These are phyloP conservation scores for Amblyopsis hoosieri DNA, from an alignment of 2,797 vertebrate genomes.

Conservation along the genomic window DNA sequence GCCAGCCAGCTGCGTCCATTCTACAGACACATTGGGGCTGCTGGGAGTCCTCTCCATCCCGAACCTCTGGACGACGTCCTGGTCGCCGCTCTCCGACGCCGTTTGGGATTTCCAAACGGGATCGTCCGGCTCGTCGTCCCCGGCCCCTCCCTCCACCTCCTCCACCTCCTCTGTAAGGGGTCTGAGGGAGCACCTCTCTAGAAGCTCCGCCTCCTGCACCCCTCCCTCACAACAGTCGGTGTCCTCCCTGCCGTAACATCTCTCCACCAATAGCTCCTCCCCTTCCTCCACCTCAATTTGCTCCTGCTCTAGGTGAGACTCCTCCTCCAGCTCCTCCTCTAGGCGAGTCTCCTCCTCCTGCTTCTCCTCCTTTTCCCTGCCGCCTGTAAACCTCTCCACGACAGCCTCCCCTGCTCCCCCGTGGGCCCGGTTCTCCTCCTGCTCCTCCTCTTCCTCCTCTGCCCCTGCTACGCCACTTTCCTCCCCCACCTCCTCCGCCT, in stretches of 20 bases:
- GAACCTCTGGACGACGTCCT: constrained; percentile 40
- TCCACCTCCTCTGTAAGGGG: constrained; percentile 1
- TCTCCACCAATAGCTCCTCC: constrained; percentile 25
- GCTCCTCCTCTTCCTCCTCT: constrained; percentile 14
- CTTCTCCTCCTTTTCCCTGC: neutral
- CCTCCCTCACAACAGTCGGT: constrained; percentile 11
- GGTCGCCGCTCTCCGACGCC: constrained; percentile 43
- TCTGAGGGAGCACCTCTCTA: constrained; percentile 26
- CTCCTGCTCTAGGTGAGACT: neutral
- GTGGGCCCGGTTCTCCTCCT: neutral
- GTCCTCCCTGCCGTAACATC: constrained; percentile 8
- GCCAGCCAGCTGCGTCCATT: constrained; percentile 17
- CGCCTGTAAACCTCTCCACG: neutral
- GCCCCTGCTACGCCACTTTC: constrained; percentile 5
- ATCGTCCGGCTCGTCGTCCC: constrained; percentile 21
- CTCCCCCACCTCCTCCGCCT: constrained; percentile 6
- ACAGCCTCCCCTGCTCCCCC: constrained; percentile 4
- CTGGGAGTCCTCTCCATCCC: neutral
- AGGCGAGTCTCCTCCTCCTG: constrained; percentile 16
- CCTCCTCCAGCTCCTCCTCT: neutral
- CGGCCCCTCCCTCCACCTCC: constrained; percentile 11
- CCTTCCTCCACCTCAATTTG: neutral
- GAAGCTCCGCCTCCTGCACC: constrained; percentile 6
- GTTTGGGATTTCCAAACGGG: neutral
- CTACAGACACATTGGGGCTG: constrained; percentile 6